These are phyloP conservation scores for Zophobas morio DNA, from an alignment of 1,140 invertebrate genomes.

Conservation along the genomic window DNA sequence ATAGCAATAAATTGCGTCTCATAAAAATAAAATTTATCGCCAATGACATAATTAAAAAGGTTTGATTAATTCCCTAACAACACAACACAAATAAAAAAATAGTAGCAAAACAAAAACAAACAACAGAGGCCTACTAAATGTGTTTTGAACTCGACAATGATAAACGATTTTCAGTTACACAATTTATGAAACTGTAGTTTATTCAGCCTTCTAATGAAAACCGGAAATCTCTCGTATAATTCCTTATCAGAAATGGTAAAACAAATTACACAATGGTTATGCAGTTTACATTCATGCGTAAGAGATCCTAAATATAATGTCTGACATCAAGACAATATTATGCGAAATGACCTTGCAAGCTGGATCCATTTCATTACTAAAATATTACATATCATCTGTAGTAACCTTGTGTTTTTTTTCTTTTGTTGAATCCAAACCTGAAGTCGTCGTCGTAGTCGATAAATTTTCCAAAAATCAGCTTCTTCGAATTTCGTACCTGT, in stretches of 20 bases:
- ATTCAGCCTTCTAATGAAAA: background rate
- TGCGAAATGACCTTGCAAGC: constrained; percentile 4
- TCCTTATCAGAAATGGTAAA: constrained; percentile 11
- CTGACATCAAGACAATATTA: constrained; percentile 11
- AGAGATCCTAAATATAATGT: constrained; percentile 4
- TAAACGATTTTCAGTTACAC: constrained; percentile 19
- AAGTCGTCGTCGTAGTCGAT: background rate
- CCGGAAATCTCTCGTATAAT: constrained; percentile 6
- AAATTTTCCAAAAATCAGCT: background rate
- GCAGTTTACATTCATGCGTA: too few species aligned
- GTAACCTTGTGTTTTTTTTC: constrained; percentile 2
- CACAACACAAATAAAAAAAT: constrained; percentile 12
- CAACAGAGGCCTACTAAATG: background rate
- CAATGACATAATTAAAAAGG: constrained; percentile 37
- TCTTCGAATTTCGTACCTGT: background rate
- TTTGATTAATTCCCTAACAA: constrained; percentile 25
- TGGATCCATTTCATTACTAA: background rate
- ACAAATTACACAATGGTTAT: too few species aligned
- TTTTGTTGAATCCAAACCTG: background rate
- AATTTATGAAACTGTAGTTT: background rate
- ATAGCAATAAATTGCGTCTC: constrained; percentile 26
- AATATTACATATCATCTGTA: constrained; percentile 3
- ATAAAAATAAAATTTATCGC: constrained; percentile 35
- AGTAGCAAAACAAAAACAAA: background rate
- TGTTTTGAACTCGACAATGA: constrained; percentile 9